Evolutionary conservation across 2,797 vertebrate genomes (phyloP).

Genomic region (Melopsittacus undulatus): DNA sequence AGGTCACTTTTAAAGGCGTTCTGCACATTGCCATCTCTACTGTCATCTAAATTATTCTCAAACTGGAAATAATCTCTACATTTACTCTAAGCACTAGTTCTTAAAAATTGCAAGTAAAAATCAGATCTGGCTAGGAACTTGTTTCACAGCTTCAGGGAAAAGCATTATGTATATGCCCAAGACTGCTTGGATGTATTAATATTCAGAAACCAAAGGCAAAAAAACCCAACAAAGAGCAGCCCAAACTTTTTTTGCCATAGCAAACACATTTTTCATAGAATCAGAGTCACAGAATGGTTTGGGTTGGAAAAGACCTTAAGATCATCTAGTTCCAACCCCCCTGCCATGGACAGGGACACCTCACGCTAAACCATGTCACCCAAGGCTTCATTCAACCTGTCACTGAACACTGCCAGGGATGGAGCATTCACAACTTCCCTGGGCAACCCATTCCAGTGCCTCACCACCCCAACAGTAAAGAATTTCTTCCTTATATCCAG

Average conservation of each 20-base stretch:
- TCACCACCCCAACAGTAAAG: no score
- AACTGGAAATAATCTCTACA: neutral
- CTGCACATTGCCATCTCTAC: neutral
- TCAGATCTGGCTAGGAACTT: neutral
- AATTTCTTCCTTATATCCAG: no score
- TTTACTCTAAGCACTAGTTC: neutral
- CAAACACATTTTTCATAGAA: neutral
- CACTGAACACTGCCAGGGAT: no score
- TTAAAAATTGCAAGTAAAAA: neutral
- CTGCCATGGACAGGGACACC: no score
- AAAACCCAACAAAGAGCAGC: neutral
- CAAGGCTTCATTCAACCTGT: no score
- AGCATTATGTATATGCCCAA: neutral
- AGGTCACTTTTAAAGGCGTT: neutral
- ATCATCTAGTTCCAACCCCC: no score
- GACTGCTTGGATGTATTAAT: rapidly evolving
- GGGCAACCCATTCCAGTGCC: no score
- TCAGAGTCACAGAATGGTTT: no score
- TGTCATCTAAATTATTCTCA: neutral
- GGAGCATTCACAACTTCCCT: no score
- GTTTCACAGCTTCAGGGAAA: neutral
- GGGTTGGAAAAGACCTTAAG: no score
- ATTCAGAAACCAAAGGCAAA: neutral
- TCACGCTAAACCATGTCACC: no score
- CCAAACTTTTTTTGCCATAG: neutral